Percentiles rank a stretch among this genome's conserved stretches.
These are phyloP conservation scores for Neelides sp. DNA, from an alignment of 1,140 invertebrate species.

Conservation along the genomic window DNA sequence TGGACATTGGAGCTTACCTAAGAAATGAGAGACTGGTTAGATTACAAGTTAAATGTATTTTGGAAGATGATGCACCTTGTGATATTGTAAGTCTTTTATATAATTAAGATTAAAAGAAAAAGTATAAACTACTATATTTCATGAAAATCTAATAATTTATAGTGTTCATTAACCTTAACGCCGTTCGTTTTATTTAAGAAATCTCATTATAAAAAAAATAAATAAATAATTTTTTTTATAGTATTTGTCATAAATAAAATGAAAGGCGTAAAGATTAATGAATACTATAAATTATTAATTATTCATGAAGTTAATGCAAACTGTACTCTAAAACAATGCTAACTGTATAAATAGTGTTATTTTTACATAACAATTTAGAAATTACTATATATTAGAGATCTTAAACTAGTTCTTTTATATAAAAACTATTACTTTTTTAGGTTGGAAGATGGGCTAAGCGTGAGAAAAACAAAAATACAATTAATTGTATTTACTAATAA, in stretches of 20 bases:
- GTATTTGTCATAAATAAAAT: neutral
- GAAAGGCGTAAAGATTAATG: neutral
- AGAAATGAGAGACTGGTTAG: slow-evolving; percentile 12
- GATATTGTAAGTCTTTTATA: slow-evolving; percentile 11
- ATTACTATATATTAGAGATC: no score
- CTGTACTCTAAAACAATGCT: no score
- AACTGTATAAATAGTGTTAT: no score
- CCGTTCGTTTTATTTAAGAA: neutral
- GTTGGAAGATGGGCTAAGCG: slow-evolving; percentile 19
- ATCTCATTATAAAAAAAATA: no score
- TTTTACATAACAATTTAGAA: no score
- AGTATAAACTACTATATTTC: neutral
- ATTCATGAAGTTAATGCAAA: no score
- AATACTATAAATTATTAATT: neutral
- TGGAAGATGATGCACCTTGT: slow-evolving; percentile 14
- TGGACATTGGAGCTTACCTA: slow-evolving; percentile 14
- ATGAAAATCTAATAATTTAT: neutral
- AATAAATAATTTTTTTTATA: no score
- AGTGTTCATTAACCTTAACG: neutral
- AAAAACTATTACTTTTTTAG: neutral
- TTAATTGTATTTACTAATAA: neutral
- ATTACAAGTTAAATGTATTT: slow-evolving; percentile 19
- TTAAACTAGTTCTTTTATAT: no score
- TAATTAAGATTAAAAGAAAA: no score
- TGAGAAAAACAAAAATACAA: slow-evolving; percentile 2